A percentile compares a stretch with the other conserved stretches of the same genome.
Conservation (phyloP, 1,140 invertebrate species). For the Olivierus martensii region DNA sequence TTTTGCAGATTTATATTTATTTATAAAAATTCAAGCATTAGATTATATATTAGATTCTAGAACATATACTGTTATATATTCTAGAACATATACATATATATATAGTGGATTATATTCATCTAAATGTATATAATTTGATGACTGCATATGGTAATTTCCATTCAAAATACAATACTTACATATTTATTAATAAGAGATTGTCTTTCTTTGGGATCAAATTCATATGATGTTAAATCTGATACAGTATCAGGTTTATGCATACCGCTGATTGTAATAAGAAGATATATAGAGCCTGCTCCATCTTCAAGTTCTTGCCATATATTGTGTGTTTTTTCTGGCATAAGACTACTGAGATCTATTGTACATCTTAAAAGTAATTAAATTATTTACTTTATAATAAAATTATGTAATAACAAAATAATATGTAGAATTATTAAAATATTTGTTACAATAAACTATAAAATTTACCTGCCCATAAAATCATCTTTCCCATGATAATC, state of each 20-base stretch:
- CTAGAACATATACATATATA: too few relatives aligned
- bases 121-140: too few relatives aligned
- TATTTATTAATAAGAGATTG: constrained; percentile 55
- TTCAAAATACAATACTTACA: constrained; percentile 37
- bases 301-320: constrained; percentile 81
- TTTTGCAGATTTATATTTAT: too few relatives aligned
- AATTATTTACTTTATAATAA: too few relatives aligned
- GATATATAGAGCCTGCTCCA: constrained; percentile 66
- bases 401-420: too few relatives aligned
- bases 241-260: constrained; percentile 83
- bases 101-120: too few relatives aligned
- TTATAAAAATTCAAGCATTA: too few relatives aligned
- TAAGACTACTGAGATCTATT: constrained; percentile 70
- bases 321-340: constrained; percentile 79
- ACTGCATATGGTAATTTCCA: too few relatives aligned
- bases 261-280: constrained; percentile 87
- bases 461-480: constrained; percentile 57
- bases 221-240: constrained; percentile 70
- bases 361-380: constrained; percentile 44
- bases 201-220: constrained; percentile 56
- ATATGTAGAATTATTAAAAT: too few relatives aligned
- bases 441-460: too few relatives aligned
- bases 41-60: too few relatives aligned
- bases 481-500: constrained; percentile 69
- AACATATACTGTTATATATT: too few relatives aligned